Percentiles rank a stretch among this genome's conserved stretches.
Evolutionary conservation across 2,888 invertebrate genomes (phyloP).

Genomic region (Ligdia adustata): DNA sequence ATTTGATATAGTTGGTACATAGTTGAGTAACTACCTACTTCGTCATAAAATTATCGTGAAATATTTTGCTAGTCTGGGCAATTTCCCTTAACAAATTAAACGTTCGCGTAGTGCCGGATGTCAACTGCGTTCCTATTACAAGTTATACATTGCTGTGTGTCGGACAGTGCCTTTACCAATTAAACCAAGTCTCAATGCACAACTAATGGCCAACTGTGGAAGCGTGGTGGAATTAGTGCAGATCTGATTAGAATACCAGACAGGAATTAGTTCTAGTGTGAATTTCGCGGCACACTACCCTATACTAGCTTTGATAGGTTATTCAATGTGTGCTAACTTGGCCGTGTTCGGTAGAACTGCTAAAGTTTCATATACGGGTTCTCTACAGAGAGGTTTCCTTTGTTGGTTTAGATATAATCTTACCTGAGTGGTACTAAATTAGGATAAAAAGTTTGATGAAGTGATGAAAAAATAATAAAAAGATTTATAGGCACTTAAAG

Average conservation of each 20-base stretch:
- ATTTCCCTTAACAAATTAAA: too few species aligned
- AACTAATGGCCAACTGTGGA: conserved; percentile 9
- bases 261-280: not conserved
- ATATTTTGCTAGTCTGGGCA: too few species aligned
- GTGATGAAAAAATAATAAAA: conserved; percentile 14
- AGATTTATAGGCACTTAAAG: conserved; percentile 23
- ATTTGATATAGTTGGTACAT: too few species aligned
- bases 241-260: conserved; percentile 3
- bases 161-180: conserved; percentile 6
- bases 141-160: not conserved
- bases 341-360: not conserved
- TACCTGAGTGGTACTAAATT: not conserved
- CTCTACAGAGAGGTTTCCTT: too few species aligned
- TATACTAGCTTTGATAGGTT: not conserved
- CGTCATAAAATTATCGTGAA: too few species aligned
- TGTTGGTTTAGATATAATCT: not conserved
- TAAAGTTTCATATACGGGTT: not conserved
- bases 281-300: not conserved
- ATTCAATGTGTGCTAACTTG: not conserved
- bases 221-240: not conserved
- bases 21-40: too few species aligned
- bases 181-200: conserved; percentile 10
- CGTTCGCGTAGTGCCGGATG: not conserved
- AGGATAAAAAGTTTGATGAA: not conserved
- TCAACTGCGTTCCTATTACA: not conserved